Base-by-base conservation (phyloP, 2,888 invertebrate species). In the Agrotis segetum region DNA sequence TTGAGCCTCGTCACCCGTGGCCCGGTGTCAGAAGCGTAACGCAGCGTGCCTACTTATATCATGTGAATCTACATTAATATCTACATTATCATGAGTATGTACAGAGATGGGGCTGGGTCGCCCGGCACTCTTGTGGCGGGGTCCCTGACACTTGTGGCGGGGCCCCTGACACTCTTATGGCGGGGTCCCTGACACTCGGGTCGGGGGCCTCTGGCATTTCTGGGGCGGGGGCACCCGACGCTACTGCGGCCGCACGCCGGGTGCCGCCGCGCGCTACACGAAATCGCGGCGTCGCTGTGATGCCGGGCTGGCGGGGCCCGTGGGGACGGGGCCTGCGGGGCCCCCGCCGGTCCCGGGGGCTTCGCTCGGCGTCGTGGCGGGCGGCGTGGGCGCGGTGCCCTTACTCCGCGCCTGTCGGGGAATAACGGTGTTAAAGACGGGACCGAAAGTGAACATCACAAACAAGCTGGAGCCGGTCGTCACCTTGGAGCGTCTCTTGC, bases 401-500 rank as follows among this genome's bases (percentile, higher is more conserved):
- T 95, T 95, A 79, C 94, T 93, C 53, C 94, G 90, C 46, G 92
- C 95, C 95, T 95, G 91, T 29, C 14, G 34, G 17, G 24, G 50
- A 56, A 58, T 17, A 29, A 2, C 4, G 5, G 13, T 4, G 34
- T 46, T 19, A 62, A 64, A 13, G 19, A 17, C 29, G 16, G 40
- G 16, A 14, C 17, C 21, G 40, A 40, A 9, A n/a, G n/a, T 1
- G 58, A 21, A 5, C n/a, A 9, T 24, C 50, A 67, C 44, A 14
- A 3, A 19, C 17, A 11, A 9, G 24, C 24, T 24, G 17, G 47
- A 13, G 29, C 7, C 11, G 24, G 19, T 47, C 40, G 67, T 68
- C 67, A 93, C 95, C 92, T 95, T 95, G 46, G 93, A 90, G 58
- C 95, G 91, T 11, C 95, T 88, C 76, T 94, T 95, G 67, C 95